Evolutionary conservation across 1,140 invertebrate genomes (phyloP), one percentile per base, ranked within the genome.

Genomic region (Leptinotarsa lineolata): DNA sequence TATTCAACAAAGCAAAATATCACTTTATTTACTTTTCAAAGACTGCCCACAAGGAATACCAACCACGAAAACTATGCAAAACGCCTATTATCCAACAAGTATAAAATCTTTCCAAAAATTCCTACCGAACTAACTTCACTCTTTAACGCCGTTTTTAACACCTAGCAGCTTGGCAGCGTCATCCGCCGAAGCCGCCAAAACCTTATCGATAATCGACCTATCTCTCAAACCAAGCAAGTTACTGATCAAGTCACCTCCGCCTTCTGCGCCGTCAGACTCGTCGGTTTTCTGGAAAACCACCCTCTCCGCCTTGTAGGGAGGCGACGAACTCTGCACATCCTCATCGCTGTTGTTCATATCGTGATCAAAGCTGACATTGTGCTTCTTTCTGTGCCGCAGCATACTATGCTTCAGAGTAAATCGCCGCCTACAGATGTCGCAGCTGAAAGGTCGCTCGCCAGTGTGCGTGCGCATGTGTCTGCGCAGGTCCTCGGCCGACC

Each of bases 351-450:
- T 75, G 13, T 67, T 76, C 5, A 72, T 70, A 46, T 86, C 87
- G 59, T 87, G 85, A 21, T 87, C 88, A 65, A 84, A 86, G 59
- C 73, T 80, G 72, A 86, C 83, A 15, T 87, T 85, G 80, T 95
- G 94, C 82, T 95, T 97, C 84, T 95, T 95, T 61, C 94, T 88
- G 82, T 97, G 95, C 3, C 95, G 89, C 68, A 97, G 88, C 95
- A 97, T 96, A 82, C 93, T 95, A 86, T 97, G 95, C 80, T 97
- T 96, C n/a, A 97, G 86, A 0, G 95, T 97, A 85, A 97, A 97
- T 68, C 92, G 88, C 4, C 94, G 86, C 13, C 90, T 85, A 81
- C 95, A 97, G 13, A 94, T 90, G 79, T 94, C 92, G 77, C 94
- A 95, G 58, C 92, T 89, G 81, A 93, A 95, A 0, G 91, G 91